A percentile compares a stretch with the other conserved stretches of the same genome.
phyloP scores from a whole-genome alignment of 2,797 vertebrate species.

The Pampus argenteus region DNA sequence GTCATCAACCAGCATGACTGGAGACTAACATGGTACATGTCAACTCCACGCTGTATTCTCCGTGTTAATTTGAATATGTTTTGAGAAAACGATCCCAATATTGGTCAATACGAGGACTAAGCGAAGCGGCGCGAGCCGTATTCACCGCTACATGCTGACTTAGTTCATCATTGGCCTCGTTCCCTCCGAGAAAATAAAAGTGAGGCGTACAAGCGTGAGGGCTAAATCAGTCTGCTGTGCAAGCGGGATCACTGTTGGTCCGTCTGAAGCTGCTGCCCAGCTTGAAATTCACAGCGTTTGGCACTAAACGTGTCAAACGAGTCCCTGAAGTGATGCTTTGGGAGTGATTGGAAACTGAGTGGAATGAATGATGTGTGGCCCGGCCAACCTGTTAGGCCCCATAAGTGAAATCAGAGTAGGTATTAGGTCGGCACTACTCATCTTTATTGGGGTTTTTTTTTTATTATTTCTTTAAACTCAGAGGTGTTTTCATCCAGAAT shows the following conservation, averaged over 20 bases:
- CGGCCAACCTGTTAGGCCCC: conserved; percentile 28
- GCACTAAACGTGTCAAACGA: conserved; percentile 61
- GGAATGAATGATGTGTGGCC: conserved; percentile 48
- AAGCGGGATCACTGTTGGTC: conserved; percentile 37
- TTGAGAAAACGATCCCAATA: background rate
- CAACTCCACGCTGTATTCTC: no score
- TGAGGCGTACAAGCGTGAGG: conserved; percentile 17
- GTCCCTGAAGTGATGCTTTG: conserved; percentile 53
- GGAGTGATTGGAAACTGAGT: conserved; percentile 51
- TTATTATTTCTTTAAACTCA: conserved; percentile 18
- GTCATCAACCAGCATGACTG: conserved; percentile 1
- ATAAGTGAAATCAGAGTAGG: conserved; percentile 40
- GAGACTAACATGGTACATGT: background rate
- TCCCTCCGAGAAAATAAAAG: conserved; percentile 16
- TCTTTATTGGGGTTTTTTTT: conserved; percentile 37
- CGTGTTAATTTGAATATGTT: background rate
- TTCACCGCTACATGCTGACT: conserved; percentile 16
- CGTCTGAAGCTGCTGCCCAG: conserved; percentile 48
- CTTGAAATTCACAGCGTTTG: conserved; percentile 55
- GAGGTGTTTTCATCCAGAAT: conserved; percentile 12
- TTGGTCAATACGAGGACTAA: conserved; percentile 16
- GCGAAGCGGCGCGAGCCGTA: conserved; percentile 15
- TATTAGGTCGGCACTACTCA: conserved; percentile 40
- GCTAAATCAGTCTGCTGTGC: conserved; percentile 39
- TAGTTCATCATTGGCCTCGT: conserved; percentile 42